phyloP scores from a whole-genome alignment of 1,140 invertebrate genomes.

The Drosophila melanica region DNA sequence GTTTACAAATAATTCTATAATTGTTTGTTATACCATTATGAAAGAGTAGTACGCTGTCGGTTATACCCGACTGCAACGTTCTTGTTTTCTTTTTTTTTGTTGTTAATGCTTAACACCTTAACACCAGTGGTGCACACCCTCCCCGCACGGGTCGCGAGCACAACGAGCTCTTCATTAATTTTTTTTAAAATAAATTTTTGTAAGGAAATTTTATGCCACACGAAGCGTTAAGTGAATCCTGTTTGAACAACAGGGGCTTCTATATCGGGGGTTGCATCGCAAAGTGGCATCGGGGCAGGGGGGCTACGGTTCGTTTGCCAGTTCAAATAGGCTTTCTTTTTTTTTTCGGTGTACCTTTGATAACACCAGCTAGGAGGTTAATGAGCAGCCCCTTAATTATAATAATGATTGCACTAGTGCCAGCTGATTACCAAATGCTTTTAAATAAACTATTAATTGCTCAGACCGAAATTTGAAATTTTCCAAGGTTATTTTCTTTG shows the following conservation, averaged over 20 bases:
- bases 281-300: constrained; percentile 20
- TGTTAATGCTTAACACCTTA: constrained; percentile 68
- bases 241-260: constrained; percentile 19
- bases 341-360: constrained; percentile 16
- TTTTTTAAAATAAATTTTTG: constrained; percentile 71
- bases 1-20: no score
- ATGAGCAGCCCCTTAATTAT: constrained; percentile 59
- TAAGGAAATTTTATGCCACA: constrained; percentile 68
- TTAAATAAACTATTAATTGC: neutral
- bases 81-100: constrained; percentile 6
- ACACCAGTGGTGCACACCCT: constrained; percentile 50
- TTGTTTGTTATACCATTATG: no score
- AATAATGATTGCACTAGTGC: constrained; percentile 42
- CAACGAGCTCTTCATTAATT: constrained; percentile 69
- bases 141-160: constrained; percentile 3
- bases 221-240: constrained; percentile 69
- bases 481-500: no score
- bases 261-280: constrained; percentile 31
- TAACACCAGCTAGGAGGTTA: constrained; percentile 58
- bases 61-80: no score
- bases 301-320: constrained; percentile 3
- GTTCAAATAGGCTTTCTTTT: constrained; percentile 47
- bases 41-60: no score
- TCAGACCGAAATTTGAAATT: no score
- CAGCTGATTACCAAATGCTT: constrained; percentile 9